Evolutionary conservation across 2,888 invertebrate species (phyloP), one percentile per base, ranked within the genome.

Genomic region (Mimumesa dahlbomi): DNA sequence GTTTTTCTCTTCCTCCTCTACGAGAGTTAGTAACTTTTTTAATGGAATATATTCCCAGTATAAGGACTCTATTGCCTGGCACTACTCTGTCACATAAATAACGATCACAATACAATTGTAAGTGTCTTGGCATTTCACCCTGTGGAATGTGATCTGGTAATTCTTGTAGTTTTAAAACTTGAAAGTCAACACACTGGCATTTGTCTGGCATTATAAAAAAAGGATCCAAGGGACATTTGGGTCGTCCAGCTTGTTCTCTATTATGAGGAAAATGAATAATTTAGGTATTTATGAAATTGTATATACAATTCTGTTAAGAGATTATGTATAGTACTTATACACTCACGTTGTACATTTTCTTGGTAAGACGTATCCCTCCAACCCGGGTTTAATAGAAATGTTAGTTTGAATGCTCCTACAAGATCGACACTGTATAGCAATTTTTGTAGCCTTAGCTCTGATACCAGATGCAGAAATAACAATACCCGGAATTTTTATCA

Each of bases 161-260:
- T 90, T 99, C 99, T 92, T 99, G 99, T 9, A 99, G 90, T 89
- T 98, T 99, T n/a, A 99, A 89, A 0, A 96, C 94, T 93, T 99
- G 99, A 88, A 97, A 99, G 90, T 99, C 99, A 19, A 99, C 96
- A 89, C 99, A 99, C 79, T 94, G 93, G 90, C 99, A 99, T 90
- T 98, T 98, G 88, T 99, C 99, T 13, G 99, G 98, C 90, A 99
- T 94, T 73, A 99, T 98, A 89, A 97, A 98, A 89, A 96, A 99
- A 0, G 99, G 99, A 90, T 99, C 99, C 59, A 98, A 88, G 0
- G 99, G 98, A 86, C 99, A 99, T 84, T 96, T 96, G 0, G 96
- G 95, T 56, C 95, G 91, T 21, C 98, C 98, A 68, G 96, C 95
- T 91, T 97, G 97, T 87, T 98, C 98, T 13, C 97, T 97, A 62